phyloP scores from a whole-genome alignment of 2,888 invertebrate genomes.

The Diaprepes abbreviatus region DNA sequence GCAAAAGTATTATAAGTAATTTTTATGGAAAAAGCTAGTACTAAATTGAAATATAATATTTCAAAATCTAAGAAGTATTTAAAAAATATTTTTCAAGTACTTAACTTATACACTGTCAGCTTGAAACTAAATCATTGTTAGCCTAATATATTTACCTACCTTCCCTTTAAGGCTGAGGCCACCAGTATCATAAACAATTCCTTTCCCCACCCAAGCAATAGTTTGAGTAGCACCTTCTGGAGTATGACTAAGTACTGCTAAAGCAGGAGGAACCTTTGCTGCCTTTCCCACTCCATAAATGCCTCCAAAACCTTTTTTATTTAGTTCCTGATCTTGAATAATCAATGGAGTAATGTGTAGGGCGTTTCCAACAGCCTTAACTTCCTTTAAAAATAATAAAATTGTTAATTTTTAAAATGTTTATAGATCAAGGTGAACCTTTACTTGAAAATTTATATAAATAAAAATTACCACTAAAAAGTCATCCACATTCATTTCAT shows the following conservation, averaged over 20 bases:
- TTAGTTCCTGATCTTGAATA: slow-evolving; percentile 85
- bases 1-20: no score
- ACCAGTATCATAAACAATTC: slow-evolving; percentile 95
- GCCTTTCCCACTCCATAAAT: slow-evolving; percentile 90
- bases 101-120: no score
- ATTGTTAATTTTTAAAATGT: neutral
- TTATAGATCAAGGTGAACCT: neutral
- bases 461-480: slow-evolving; percentile 76
- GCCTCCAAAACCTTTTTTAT: slow-evolving; percentile 85
- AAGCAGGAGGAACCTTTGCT: slow-evolving; percentile 74
- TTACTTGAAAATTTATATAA: neutral
- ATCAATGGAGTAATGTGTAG: slow-evolving; percentile 78
- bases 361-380: slow-evolving; percentile 74
- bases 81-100: no score
- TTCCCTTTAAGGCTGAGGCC: slow-evolving; percentile 92
- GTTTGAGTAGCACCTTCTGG: slow-evolving; percentile 74
- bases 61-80: no score
- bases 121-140: no score
- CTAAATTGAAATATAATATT: no score
- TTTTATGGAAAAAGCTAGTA: no score
- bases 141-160: slow-evolving; percentile 65
- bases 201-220: slow-evolving; percentile 93
- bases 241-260: slow-evolving; percentile 77
- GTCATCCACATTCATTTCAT: slow-evolving; percentile 85
- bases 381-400: slow-evolving; percentile 70